Base-by-base conservation (phyloP, 2,888 invertebrate species). In the Eupithecia insigniata region DNA sequence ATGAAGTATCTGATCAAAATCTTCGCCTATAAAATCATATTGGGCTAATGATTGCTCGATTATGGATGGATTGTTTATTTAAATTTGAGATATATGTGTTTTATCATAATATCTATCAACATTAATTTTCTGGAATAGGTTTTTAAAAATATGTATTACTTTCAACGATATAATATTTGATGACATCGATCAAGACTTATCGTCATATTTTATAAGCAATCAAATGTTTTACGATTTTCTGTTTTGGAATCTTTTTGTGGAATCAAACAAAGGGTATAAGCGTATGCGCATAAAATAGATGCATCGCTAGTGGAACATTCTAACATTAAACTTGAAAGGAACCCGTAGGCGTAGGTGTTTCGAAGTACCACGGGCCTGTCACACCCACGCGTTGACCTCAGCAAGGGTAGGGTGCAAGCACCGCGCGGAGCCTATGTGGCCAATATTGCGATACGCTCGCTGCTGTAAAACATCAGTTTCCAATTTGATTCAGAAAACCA, bases 331-430 rank as follows among this genome's bases (percentile, higher is more conserved):
- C 84, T 86, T 88, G 84, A 88, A 81, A 83, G 81, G 84, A 87
- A 84, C 87, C 86, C 87, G 89, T 89, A 76, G 78, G 85, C 88
- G 92, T 92, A 88, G 92, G 92, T 87, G 91, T 87, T 82, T 81
- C 79, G 58, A 67, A 71, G 71, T 71, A 70, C 70, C 67, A 84
- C 86, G 85, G 84, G 89, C 89, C 85, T 83, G 89, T 87, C 87
- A 84, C 85, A 80, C 89, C 90, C 88, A 90, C 92, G 90, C 89
- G 80, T 81, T 91, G 92, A 92, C 92, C 92, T 88, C 76, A 84
- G 80, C 77, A 77, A 81, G 76, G 81, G 83, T 82, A 80, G 84
- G 84, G 85, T 86, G 86, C 84, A 85, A 82, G 83, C 82, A 83
- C 80, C 78, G 81, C 73, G 83, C 82, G 83, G 79, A 46, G 58